phyloP scores from a whole-genome alignment of 2,113 vertebrate genomes.

The Garra rufa region DNA sequence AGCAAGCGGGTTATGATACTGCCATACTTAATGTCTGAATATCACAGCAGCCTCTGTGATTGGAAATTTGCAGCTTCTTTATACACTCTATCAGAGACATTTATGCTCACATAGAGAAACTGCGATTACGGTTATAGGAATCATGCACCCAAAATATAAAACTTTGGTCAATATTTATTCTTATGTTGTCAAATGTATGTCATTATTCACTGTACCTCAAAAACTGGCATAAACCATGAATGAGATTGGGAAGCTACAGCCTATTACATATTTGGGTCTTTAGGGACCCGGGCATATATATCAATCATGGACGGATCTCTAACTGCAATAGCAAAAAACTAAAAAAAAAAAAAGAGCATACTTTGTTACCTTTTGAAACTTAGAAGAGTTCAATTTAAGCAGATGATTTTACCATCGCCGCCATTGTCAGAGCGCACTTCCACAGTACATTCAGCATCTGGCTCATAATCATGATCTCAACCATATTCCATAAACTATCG shows the following conservation, averaged over 20 bases:
- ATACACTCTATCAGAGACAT: background rate
- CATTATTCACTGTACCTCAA: background rate
- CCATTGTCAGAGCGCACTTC: too few species aligned
- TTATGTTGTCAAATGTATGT: background rate
- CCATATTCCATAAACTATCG: too few species aligned
- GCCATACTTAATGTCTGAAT: conserved; percentile 53
- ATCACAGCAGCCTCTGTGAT: conserved; percentile 13
- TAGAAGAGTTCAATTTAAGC: too few species aligned
- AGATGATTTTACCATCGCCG: too few species aligned
- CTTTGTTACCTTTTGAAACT: too few species aligned
- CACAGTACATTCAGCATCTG: too few species aligned
- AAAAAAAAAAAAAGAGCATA: too few species aligned
- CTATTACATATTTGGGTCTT: too few species aligned
- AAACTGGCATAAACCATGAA: background rate
- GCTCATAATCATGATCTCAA: too few species aligned
- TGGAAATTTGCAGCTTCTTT: background rate
- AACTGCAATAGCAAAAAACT: too few species aligned
- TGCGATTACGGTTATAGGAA: background rate
- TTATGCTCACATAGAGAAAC: background rate
- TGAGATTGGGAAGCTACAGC: background rate
- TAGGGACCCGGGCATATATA: too few species aligned
- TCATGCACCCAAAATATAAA: background rate
- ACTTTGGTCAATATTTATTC: background rate
- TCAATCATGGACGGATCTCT: too few species aligned
- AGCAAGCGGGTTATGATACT: conserved; percentile 62